Percentiles rank a stretch among this genome's conserved stretches.
These are phyloP conservation scores for Ramphastos sulfuratus DNA, from an alignment of 2,113 vertebrate species.

Conservation along the genomic window DNA sequence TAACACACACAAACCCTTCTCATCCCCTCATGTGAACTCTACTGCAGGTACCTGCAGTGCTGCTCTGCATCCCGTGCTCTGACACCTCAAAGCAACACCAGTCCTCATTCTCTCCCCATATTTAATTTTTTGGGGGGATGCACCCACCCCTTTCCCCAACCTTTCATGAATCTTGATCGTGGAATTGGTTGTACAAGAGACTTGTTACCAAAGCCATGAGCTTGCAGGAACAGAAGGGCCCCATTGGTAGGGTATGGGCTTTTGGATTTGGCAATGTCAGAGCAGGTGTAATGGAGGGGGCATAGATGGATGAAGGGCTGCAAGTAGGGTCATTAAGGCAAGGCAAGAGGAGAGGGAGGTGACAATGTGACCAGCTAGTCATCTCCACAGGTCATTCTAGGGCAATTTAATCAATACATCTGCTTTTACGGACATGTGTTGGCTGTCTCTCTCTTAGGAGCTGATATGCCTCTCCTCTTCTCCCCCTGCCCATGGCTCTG, in stretches of 20 bases:
- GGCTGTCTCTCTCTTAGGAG: not conserved
- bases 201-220: rapidly evolving
- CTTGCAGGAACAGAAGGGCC: rapidly evolving
- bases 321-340: not conserved
- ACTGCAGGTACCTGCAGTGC: rapidly evolving
- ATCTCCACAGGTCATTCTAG: not conserved
- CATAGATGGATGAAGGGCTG: not conserved
- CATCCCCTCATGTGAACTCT: not conserved
- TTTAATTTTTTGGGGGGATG: not conserved
- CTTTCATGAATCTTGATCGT: not conserved
- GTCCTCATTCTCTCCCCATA: not conserved
- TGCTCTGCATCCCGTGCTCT: not conserved
- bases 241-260: not conserved
- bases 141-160: rapidly evolving
- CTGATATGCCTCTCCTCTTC: not conserved
- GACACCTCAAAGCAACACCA: not conserved
- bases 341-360: not conserved
- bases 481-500: not conserved
- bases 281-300: too few species aligned
- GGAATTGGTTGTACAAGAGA: rapidly evolving
- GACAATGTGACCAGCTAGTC: not conserved
- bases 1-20: not conserved
- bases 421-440: not conserved
- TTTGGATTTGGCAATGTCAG: not conserved
- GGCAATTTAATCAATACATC: not conserved